phyloP scores from a whole-genome alignment of 2,888 invertebrate genomes.

The Epsilonema sp. region DNA sequence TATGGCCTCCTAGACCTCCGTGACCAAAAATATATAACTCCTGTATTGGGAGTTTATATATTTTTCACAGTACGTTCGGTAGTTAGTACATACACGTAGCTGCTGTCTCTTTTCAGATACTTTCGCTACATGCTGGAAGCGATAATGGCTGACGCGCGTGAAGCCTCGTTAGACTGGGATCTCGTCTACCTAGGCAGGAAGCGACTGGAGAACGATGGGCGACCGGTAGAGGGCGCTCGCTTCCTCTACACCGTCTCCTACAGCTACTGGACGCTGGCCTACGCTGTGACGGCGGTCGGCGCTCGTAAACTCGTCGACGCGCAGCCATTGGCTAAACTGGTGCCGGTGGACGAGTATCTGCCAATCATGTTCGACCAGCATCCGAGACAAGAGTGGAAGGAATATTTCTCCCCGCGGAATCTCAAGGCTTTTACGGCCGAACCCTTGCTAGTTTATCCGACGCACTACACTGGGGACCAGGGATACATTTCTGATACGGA shows the following conservation, averaged over 20 bases:
- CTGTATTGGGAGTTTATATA: too few relatives aligned
- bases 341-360: conserved; percentile 90
- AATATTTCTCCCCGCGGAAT: conserved; percentile 51
- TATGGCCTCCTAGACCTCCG: too few relatives aligned
- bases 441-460: conserved; percentile 70
- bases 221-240: conserved; percentile 20
- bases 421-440: conserved; percentile 62
- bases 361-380: conserved; percentile 83
- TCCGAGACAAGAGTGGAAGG: conserved; percentile 49
- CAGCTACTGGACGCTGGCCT: conserved; percentile 95
- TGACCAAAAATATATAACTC: too few relatives aligned
- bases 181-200: conserved; percentile 86
- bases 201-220: conserved; percentile 37
- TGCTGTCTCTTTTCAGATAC: too few relatives aligned
- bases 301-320: conserved; percentile 60
- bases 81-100: too few relatives aligned
- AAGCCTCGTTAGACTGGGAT: conserved; percentile 52
- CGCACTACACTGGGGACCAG: conserved; percentile 74
- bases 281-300: conserved; percentile 54
- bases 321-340: conserved; percentile 55
- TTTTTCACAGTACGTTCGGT: too few relatives aligned
- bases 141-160: conserved; percentile 45
- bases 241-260: conserved; percentile 40
- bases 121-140: conserved; percentile 36
- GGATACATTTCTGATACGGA: conserved; percentile 41